Evolutionary conservation across 2,888 invertebrate species (phyloP), one percentile per base, ranked within the genome.

Genomic region (Phlogophora meticulosa): DNA sequence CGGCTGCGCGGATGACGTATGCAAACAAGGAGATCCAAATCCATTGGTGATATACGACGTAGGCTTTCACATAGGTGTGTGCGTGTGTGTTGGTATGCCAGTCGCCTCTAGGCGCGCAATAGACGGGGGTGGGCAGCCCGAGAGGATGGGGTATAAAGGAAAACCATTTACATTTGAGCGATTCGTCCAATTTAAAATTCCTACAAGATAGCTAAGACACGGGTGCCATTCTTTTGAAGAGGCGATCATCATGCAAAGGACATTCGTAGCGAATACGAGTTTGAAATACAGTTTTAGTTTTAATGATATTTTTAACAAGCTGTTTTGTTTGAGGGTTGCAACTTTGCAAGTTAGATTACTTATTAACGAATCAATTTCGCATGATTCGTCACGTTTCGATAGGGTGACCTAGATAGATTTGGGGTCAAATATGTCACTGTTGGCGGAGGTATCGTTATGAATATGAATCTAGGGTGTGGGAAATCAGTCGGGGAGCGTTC

Each of bases 151-250:
- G 95, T 93, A 95, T 95, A 96, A 95, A 95, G 95, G 96, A 95
- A 95, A 95, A 95, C 95, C 96, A 95, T 96, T 96, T 96, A 96
- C 96, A 95, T 96, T 95, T 96, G 96, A 95, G 96, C 96, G 95
- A 95, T 96, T 95, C 95, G 95, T 95, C 96, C 96, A 96, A 96
- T 96, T 95, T 96, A 96, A 96, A 96, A 96, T 95, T 96, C 95
- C 95, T 96, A 95, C 94, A 94, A 95, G 95, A 95, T 94, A 94
- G 93, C 95, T 93, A 93, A 94, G 95, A 94, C 94, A 94, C 93
- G 94, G 94, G 93, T 92, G 94, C 94, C 93, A 94, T 95, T 95
- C 94, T 95, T 94, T 94, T 94, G 94, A 94, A 92, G 91, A 90
- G 91, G 90, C 90, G 91, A 91, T 92, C 92, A 91, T 91, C 92